Base-by-base conservation (phyloP, 2,888 invertebrate genomes). In the Parascotia fuliginaria region DNA sequence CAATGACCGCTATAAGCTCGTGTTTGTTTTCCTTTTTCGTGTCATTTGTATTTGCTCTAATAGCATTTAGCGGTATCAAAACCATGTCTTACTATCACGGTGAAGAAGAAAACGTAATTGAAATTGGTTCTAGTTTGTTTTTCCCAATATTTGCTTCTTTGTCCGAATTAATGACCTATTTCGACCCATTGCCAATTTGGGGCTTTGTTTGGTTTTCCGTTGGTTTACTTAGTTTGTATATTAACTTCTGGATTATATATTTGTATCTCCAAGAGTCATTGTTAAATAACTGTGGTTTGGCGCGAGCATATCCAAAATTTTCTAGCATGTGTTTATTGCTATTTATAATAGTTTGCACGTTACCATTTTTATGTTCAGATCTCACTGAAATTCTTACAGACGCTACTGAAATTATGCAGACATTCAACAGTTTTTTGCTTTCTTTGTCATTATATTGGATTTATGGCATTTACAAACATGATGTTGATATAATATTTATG, bases 401-500 rank as follows among this genome's bases (percentile, higher is more conserved):
- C 60, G 77, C 75, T 5, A 73, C 73, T 28, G 81, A 83, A 48
- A 65, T 88, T 7, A 79, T 88, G 46, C 87, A 89, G 73, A 51
- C 83, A 28, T 46, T 75, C 32, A 86, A 80, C 48, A 78, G 72
- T 46, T 73, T 88, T 14, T 58, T 87, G 9, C 78, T 89, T 55
- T 87, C 91, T 5, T 42, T 88, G 9, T 72, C 84, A 16, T 54
- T 89, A 24, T 91, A 90, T 69, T 91, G 89, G 89, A 61, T 85
- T 43, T 91, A 91, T 56, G 89, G 89, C 3, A 80, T 78, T 19
- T 72, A 77, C 27, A 84, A 82, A 15, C 90, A 90, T 42, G 86
- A 77, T 27, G 73, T 86, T 11, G 91, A 91, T 51, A 90, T 91
- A 31, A 83, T 82, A 54, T 91, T 90, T 47, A 91, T 91, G 91